Evolutionary conservation across 1,140 invertebrate species (phyloP).

Genomic region (Heliothis virescens): DNA sequence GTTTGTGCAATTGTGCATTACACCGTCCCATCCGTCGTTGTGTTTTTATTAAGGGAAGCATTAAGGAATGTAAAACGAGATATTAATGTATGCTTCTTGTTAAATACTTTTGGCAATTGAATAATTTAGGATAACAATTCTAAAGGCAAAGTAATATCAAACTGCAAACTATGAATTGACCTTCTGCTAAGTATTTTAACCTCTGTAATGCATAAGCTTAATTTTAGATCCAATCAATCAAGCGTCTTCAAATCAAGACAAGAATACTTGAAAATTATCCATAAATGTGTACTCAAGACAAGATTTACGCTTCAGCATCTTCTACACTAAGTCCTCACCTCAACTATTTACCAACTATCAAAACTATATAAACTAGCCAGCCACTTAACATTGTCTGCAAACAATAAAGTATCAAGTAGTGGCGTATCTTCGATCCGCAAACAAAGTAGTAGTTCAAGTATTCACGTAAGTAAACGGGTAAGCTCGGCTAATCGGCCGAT

Average conservation of each 20-base stretch:
- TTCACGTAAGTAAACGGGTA: conserved; percentile 33
- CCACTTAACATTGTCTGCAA: conserved; percentile 23
- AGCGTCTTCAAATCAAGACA: too few relatives aligned
- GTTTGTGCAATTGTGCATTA: conserved; percentile 52
- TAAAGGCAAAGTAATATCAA: too few relatives aligned
- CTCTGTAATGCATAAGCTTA: too few relatives aligned
- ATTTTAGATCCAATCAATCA: too few relatives aligned
- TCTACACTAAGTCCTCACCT: neutral
- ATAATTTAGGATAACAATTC: neutral
- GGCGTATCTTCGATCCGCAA: conserved; percentile 34
- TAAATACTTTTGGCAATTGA: neutral
- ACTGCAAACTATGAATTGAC: too few relatives aligned
- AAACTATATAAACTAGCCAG: neutral
- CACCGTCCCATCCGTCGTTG: conserved; percentile 31
- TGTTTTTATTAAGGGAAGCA: conserved; percentile 49
- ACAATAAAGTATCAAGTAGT: conserved; percentile 40
- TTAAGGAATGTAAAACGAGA: conserved; percentile 48
- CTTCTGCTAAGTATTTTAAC: too few relatives aligned
- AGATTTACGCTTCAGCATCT: too few relatives aligned
- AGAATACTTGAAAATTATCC: too few relatives aligned
- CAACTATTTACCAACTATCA: neutral
- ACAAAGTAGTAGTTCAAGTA: conserved; percentile 27
- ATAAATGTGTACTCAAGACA: too few relatives aligned
- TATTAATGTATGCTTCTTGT: conserved; percentile 15
- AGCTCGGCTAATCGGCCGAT: conserved; percentile 38